These are phyloP conservation scores for Noctua janthe DNA, from an alignment of 2,888 invertebrate genomes.

Conservation along the genomic window DNA sequence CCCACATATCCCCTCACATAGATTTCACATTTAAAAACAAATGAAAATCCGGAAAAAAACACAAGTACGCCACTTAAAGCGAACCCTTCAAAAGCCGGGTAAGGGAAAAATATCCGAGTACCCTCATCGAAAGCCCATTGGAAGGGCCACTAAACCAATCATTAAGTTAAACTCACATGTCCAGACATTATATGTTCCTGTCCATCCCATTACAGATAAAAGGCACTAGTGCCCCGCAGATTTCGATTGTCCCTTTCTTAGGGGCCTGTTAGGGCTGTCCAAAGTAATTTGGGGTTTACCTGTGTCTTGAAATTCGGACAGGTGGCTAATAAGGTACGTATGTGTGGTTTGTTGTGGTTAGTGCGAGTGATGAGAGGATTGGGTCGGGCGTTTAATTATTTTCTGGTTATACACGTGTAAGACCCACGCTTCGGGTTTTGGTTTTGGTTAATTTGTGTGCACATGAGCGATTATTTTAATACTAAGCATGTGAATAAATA, in stretches of 20 bases:
- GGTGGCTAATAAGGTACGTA: constrained; percentile 52
- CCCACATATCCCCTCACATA: constrained; percentile 11
- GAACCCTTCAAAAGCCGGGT: constrained; percentile 43
- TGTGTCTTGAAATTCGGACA: constrained; percentile 60
- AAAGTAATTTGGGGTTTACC: constrained; percentile 63
- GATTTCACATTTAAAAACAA: constrained; percentile 44
- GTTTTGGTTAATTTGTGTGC: background rate
- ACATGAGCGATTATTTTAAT: background rate
- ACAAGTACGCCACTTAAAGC: constrained; percentile 48
- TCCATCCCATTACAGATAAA: constrained; percentile 73
- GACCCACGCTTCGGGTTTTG: background rate
- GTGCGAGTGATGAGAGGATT: constrained; percentile 42
- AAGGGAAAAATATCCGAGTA: constrained; percentile 62
- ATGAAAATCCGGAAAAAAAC: constrained; percentile 39
- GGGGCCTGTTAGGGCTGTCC: constrained; percentile 55
- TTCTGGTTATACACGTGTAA: constrained; percentile 18
- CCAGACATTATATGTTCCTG: constrained; percentile 70
- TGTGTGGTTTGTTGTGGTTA: constrained; percentile 54
- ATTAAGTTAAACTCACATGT: constrained; percentile 75
- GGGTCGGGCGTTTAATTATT: constrained; percentile 42
- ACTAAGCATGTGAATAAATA: background rate
- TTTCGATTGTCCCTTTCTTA: constrained; percentile 70
- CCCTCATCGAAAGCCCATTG: constrained; percentile 60
- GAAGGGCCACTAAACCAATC: constrained; percentile 71
- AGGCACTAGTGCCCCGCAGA: constrained; percentile 70